Evolutionary conservation across 2,888 invertebrate genomes (phyloP).

Genomic region (Sisyra terminalis): DNA sequence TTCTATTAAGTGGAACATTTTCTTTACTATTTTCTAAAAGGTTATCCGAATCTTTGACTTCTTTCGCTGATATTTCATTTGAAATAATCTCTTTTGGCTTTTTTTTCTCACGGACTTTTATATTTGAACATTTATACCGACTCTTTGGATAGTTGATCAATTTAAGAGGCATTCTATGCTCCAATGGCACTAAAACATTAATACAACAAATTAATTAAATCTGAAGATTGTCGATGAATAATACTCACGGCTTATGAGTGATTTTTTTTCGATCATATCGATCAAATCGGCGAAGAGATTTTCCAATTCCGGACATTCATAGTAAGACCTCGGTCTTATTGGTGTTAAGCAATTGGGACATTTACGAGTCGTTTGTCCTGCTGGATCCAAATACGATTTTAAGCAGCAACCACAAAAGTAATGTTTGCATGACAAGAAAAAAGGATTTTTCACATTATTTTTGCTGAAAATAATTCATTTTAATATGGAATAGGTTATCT

Average conservation of each 20-base stretch:
- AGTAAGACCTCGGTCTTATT: constrained; percentile 15
- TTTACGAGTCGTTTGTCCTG: constrained; percentile 7
- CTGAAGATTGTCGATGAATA: background rate
- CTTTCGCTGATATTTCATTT: too few relatives aligned
- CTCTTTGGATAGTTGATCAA: too few relatives aligned
- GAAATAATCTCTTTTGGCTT: too few relatives aligned
- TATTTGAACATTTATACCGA: too few relatives aligned
- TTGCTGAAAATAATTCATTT: constrained; percentile 13
- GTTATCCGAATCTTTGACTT: too few relatives aligned
- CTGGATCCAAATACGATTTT: constrained; percentile 11
- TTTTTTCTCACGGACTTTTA: background rate
- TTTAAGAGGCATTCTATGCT: too few relatives aligned
- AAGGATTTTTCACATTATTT: constrained; percentile 14
- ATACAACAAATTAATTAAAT: too few relatives aligned
- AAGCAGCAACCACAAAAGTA: constrained; percentile 18
- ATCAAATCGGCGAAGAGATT: constrained; percentile 11
- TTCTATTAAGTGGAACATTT: too few relatives aligned
- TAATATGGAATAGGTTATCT: background rate
- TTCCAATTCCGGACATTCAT: constrained; percentile 12
- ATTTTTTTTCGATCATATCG: constrained; percentile 14
- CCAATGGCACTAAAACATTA: too few relatives aligned
- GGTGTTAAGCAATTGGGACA: constrained; percentile 17
- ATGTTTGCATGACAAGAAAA: constrained; percentile 18
- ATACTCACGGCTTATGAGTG: constrained; percentile 16
- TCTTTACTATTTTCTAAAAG: too few relatives aligned